Percentiles rank a stretch among this genome's conserved stretches.
Conservation (phyloP, 1,140 invertebrate species). For the Drosophila busckii region DNA sequence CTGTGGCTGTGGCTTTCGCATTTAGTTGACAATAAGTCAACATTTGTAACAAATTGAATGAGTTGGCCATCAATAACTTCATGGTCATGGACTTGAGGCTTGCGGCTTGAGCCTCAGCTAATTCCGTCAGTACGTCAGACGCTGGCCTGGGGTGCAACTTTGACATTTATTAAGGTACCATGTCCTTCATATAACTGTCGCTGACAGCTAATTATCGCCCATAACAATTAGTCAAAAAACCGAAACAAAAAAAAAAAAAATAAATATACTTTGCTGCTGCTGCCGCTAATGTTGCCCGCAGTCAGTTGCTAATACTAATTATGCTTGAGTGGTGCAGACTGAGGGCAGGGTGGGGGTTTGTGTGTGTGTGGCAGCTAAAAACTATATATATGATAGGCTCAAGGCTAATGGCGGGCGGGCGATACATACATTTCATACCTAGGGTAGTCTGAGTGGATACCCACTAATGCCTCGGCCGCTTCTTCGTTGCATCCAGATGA, state of each 20-base stretch:
- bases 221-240: constrained; percentile 38
- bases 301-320: too few species aligned
- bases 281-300: too few species aligned
- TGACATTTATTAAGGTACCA: constrained; percentile 12
- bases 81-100: constrained; percentile 8
- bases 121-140: too few species aligned
- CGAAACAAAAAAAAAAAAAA: too few species aligned
- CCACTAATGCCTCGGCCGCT: constrained; percentile 89
- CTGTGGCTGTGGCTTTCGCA: too few species aligned
- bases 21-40: too few species aligned
- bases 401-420: constrained; percentile 19
- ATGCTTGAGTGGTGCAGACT: too few species aligned
- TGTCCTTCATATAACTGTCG: constrained; percentile 36
- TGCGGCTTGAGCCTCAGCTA: background rate
- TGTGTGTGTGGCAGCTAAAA: background rate
- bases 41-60: constrained; percentile 26
- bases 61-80: constrained; percentile 21
- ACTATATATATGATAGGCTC: too few species aligned
- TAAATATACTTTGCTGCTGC: too few species aligned
- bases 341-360: too few species aligned
- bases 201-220: constrained; percentile 61
- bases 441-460: constrained; percentile 91
- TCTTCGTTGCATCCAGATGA: constrained; percentile 83
- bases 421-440: constrained; percentile 80
- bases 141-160: too few species aligned